A percentile compares a stretch with the other conserved stretches of the same genome.
Conservation (phyloP, 2,113 vertebrate species). For the Tiliqua scincoides region DNA sequence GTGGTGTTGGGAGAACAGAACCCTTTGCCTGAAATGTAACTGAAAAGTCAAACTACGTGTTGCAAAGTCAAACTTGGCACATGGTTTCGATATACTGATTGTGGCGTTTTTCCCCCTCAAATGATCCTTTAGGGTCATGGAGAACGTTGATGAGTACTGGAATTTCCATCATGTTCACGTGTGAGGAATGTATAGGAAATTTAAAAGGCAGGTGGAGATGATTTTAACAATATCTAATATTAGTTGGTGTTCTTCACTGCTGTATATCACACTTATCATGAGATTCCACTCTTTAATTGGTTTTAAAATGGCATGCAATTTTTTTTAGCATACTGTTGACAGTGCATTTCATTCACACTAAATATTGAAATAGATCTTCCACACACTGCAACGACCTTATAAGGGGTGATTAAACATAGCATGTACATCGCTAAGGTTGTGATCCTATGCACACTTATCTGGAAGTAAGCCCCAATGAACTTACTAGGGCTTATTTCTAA, state of each 20-base stretch:
- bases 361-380: slow-evolving; percentile 4
- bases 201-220: neutral
- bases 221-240: neutral
- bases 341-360: neutral
- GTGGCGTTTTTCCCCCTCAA: too few relatives aligned
- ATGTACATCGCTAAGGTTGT: neutral
- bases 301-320: neutral
- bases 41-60: too few relatives aligned
- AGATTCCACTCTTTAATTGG: slow-evolving; percentile 18
- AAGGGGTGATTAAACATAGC: neutral
- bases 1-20: too few relatives aligned
- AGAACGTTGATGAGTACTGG: too few relatives aligned
- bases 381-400: neutral
- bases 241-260: neutral
- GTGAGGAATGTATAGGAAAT: neutral
- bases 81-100: too few relatives aligned
- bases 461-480: too few relatives aligned
- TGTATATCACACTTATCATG: neutral
- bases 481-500: too few relatives aligned
- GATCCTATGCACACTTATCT: too few relatives aligned
- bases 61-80: too few relatives aligned
- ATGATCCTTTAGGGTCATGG: too few relatives aligned
- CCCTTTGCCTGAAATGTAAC: too few relatives aligned
- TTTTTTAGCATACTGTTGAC: slow-evolving; percentile 4
- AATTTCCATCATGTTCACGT: too few relatives aligned